phyloP scores from a whole-genome alignment of 2,888 invertebrate genomes.

The Trichogramma evanescens region DNA sequence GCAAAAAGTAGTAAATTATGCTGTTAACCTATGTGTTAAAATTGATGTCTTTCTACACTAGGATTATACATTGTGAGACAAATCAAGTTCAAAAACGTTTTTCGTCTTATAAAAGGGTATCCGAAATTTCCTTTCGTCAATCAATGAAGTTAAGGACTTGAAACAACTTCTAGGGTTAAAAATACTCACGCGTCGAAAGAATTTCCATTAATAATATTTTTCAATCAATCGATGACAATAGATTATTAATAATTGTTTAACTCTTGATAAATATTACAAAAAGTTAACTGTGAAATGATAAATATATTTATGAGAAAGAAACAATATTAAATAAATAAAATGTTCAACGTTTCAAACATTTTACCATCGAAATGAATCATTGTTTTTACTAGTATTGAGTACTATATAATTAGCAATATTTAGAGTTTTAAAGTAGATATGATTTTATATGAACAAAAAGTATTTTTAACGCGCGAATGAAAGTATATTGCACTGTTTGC shows the following conservation, averaged over 20 bases:
- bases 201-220: slow-evolving; percentile 25
- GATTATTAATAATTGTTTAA: slow-evolving; percentile 33
- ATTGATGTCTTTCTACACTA: slow-evolving; percentile 12
- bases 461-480: too few species aligned
- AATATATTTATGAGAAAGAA: slow-evolving; percentile 10
- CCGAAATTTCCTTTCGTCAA: slow-evolving; percentile 7
- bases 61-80: slow-evolving; percentile 13
- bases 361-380: not conserved
- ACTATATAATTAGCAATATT: too few species aligned
- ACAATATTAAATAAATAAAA: slow-evolving; percentile 20
- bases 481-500: too few species aligned
- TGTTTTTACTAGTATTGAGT: too few species aligned
- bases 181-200: not conserved
- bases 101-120: too few species aligned
- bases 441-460: too few species aligned
- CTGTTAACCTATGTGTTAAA: not conserved
- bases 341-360: not conserved
- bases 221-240: slow-evolving; percentile 45
- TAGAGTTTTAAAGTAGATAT: too few species aligned
- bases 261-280: slow-evolving; percentile 26
- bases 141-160: slow-evolving; percentile 11
- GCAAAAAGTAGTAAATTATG: slow-evolving; percentile 11
- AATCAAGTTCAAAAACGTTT: slow-evolving; percentile 10
- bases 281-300: slow-evolving; percentile 25
- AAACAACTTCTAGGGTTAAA: slow-evolving; percentile 3